Conservation (phyloP, 2,113 vertebrate species). For the Misgurnus anguillicaudatus region DNA sequence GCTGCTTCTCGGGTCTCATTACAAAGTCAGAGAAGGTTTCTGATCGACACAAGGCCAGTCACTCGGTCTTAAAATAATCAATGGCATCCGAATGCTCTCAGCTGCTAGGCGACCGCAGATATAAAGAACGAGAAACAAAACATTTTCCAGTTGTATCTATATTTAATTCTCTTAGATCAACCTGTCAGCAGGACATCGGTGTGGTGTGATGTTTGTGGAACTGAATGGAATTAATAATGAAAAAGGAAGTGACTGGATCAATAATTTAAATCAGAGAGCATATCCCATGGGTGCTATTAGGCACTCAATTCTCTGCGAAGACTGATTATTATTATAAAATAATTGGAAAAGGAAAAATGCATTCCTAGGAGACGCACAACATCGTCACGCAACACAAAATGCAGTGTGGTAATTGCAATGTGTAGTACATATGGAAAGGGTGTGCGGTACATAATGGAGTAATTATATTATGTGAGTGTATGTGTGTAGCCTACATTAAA, state of each 20-base stretch:
- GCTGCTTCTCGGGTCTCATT: constrained; percentile 15
- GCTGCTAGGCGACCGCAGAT: constrained; percentile 14
- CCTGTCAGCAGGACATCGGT: not conserved
- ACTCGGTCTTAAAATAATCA: constrained; percentile 35
- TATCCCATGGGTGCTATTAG: constrained; percentile 10
- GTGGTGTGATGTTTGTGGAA: constrained; percentile 1
- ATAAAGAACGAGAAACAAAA: not conserved
- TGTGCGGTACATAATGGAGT: no score
- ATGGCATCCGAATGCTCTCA: constrained; percentile 9
- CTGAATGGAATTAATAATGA: constrained; percentile 22
- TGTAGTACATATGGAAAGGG: no score
- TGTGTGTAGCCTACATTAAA: no score
- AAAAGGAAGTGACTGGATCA: constrained; percentile 8
- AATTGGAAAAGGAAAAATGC: no score
- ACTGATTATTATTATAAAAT: constrained; percentile 2
- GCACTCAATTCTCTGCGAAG: not conserved
- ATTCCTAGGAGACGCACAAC: no score
- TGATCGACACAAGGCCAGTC: constrained; percentile 24
- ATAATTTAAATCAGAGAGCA: not conserved
- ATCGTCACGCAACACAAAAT: no score
- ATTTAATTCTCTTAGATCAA: not conserved
- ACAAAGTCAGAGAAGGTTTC: constrained; percentile 9
- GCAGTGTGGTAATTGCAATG: no score
- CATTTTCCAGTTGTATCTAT: not conserved
- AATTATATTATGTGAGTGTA: no score